Conservation (phyloP, 1,140 invertebrate species). For the Ridgeia piscesae region DNA sequence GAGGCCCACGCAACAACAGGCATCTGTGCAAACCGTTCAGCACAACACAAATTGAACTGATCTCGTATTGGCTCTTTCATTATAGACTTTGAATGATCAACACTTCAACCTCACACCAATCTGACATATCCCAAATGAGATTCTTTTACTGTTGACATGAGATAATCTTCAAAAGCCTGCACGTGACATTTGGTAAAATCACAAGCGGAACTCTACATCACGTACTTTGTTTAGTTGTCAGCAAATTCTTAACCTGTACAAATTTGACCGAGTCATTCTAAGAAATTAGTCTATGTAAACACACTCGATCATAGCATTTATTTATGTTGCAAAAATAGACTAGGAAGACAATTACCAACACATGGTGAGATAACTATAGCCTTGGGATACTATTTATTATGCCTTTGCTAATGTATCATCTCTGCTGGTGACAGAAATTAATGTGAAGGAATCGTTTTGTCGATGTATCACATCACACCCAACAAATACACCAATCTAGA, state of each 20-base stretch:
- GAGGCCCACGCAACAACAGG: not conserved
- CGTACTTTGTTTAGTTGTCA: not conserved
- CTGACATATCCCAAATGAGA: not conserved
- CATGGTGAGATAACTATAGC: not conserved
- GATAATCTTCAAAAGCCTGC: not conserved
- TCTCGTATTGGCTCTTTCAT: not conserved
- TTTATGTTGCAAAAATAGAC: not conserved
- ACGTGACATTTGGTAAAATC: not conserved
- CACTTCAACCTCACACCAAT: not conserved
- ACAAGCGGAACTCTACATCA: not conserved
- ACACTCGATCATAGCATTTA: not conserved
- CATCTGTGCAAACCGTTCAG: not conserved
- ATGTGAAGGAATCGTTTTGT: not conserved
- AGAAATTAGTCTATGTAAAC: not conserved
- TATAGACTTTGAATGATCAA: not conserved
- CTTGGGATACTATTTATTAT: not conserved
- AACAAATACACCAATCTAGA: not conserved
- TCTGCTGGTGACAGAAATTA: not conserved
- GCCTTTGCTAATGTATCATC: not conserved
- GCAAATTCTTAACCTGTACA: not conserved
- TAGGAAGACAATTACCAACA: not conserved
- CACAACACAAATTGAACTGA: not conserved
- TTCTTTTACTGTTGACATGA: not conserved
- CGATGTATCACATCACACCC: not conserved
- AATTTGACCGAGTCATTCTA: not conserved